Evolutionary conservation across 2,888 invertebrate genomes (phyloP).

Genomic region (Meteorus colon): DNA sequence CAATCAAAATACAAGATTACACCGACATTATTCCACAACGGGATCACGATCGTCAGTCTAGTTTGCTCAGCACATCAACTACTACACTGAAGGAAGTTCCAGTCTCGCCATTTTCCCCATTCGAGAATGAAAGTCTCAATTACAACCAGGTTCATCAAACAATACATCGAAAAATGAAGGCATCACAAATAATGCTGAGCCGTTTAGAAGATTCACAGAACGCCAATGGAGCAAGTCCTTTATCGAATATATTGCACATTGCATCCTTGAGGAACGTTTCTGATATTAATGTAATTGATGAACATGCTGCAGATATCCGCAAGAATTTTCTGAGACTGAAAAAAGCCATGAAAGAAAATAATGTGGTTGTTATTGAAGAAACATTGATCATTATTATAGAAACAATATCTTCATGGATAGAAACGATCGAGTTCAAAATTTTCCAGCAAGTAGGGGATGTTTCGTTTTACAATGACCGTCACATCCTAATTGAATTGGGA

Average conservation of each 20-base stretch:
- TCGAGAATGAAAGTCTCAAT: constrained; percentile 58
- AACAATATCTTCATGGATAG: constrained; percentile 88
- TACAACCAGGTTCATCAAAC: constrained; percentile 61
- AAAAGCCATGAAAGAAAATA: constrained; percentile 77
- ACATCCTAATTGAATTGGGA: constrained; percentile 77
- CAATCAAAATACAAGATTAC: constrained; percentile 55
- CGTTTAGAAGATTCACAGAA: constrained; percentile 77
- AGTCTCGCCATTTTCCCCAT: constrained; percentile 50
- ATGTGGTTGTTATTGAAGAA: constrained; percentile 78
- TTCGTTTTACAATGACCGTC: constrained; percentile 58
- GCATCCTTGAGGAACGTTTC: constrained; percentile 77
- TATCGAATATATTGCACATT: constrained; percentile 79
- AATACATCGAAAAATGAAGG: constrained; percentile 74
- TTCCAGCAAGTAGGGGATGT: constrained; percentile 74
- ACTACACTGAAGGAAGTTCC: constrained; percentile 49
- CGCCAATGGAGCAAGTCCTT: constrained; percentile 75
- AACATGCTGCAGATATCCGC: constrained; percentile 77
- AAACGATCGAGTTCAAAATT: constrained; percentile 88
- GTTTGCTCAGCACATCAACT: constrained; percentile 23
- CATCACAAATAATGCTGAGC: constrained; percentile 75
- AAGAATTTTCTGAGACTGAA: constrained; percentile 77
- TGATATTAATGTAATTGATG: constrained; percentile 75
- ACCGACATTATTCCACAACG: constrained; percentile 57
- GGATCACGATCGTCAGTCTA: constrained; percentile 41
- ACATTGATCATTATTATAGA: constrained; percentile 85